Base-by-base conservation (phyloP, 2,888 invertebrate genomes). In the Exocentrus adspersus region DNA sequence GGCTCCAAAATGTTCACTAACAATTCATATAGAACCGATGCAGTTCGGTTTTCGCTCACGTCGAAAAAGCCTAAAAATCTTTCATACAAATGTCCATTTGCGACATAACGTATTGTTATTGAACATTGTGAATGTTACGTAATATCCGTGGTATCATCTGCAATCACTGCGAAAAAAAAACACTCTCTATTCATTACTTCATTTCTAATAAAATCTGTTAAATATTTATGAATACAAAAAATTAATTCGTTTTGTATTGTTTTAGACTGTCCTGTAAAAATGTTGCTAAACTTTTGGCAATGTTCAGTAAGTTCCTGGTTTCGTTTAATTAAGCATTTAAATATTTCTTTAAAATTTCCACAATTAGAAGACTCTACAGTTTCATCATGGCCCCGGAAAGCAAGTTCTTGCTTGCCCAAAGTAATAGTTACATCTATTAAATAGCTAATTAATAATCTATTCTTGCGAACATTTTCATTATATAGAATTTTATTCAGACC, bases 61-160 rank as follows among this genome's bases (percentile, higher is more conserved):
- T n/a, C n/a, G n/a, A n/a, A n/a, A n/a, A n/a, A n/a, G n/a, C n/a
- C n/a, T n/a, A n/a, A n/a, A n/a, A n/a, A n/a, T n/a, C n/a, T n/a
- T n/a, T n/a, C n/a, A n/a, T n/a, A n/a, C n/a, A n/a, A n/a, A n/a
- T n/a, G n/a, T n/a, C n/a, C n/a, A n/a, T n/a, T n/a, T n/a, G n/a
- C n/a, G n/a, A n/a, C n/a, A n/a, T n/a, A 41, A n/a, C 41, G 41
- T 41, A 41, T 28, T n/a, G 16, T 52, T 9, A 32, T 30, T 1
- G 19, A 30, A 28, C 32, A 52, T 32, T 19, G 68, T 67, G 41
- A 50, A 28, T 3, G 68, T 67, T 5, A 71, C 67, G 42, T 68
- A 68, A 72, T 70, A 30, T 70, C 69, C 14, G 68, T 67, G 2
- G 70, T 69, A 62, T 71, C 71, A 58, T 72, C 70, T 2, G 66